Evolutionary conservation across 2,797 vertebrate species (phyloP).

Genomic region (Oryzias dopingdopingensis): DNA sequence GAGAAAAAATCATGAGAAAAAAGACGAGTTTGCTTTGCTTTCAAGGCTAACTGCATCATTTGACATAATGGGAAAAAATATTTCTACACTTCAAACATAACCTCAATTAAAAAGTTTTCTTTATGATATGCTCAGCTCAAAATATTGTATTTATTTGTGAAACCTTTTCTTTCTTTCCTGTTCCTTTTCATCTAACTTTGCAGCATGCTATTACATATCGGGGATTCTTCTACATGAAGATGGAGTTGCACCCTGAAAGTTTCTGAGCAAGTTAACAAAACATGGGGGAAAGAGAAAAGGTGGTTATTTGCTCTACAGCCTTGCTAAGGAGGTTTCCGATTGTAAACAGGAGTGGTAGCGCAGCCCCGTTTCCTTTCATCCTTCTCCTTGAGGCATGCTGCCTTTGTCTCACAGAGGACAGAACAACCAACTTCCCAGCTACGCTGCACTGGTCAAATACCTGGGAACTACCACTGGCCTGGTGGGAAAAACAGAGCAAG

Average conservation of each 20-base stretch:
- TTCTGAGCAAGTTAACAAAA: conserved; percentile 52
- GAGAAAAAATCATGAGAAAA: no score
- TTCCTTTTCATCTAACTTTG: conserved; percentile 1
- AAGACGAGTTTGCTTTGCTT: no score
- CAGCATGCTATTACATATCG: background rate
- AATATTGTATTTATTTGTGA: no score
- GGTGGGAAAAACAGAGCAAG: conserved; percentile 57
- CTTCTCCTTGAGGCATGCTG: conserved; percentile 60
- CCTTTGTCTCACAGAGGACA: conserved; percentile 73
- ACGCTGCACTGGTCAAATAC: conserved; percentile 63
- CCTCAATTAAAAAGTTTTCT: no score
- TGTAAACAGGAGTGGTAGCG: conserved; percentile 76
- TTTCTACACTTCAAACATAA: no score
- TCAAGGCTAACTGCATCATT: no score
- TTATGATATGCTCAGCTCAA: no score
- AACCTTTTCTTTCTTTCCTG: no score
- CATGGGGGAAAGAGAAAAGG: conserved; percentile 47
- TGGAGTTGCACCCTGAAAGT: conserved; percentile 38
- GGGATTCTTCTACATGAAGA: conserved; percentile 36
- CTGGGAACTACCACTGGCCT: conserved; percentile 64
- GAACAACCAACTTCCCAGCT: conserved; percentile 60
- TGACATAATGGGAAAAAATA: no score
- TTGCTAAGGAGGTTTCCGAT: conserved; percentile 71
- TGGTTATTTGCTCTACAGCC: conserved; percentile 74
- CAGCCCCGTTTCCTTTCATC: conserved; percentile 70